Evolutionary conservation across 2,888 invertebrate species (phyloP), one percentile per base, ranked within the genome.

Genomic region (Conistra vaccinii): DNA sequence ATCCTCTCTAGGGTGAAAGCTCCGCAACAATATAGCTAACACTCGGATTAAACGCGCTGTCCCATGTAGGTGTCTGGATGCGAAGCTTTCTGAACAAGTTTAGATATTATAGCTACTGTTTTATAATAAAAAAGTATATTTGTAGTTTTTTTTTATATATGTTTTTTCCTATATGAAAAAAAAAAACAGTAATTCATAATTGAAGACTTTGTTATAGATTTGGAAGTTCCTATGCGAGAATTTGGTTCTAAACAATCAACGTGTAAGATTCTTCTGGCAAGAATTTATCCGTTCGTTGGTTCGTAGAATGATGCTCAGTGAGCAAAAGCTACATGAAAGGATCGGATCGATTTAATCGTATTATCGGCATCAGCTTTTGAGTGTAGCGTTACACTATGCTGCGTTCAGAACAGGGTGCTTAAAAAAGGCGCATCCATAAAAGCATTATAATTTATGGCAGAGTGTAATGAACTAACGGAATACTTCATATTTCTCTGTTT

Each of bases 1-100:
- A 45, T 76, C 32, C 29, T n/a, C 42, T 65, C 72, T 57, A 68
- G 63, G 42, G 62, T n/a, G 60, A 69, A 68, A 68, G 23, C 12
- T 58, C 45, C 76, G 76, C 76, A 73, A 85, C 87, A 77, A 85
- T 87, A 82, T 48, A 48, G 20, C 6, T 85, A 85, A 69, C 72
- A 72, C 51, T 70, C 23, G 63, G 74, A 82, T 78, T 85, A 72
- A 61, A 65, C 32, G 10, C 55, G 55, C n/a, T n/a, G 58, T 55
- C 55, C 67, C 67, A 29, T 32, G 55, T 20, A 39, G 70, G 20
- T 2, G 17, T 17, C n/a, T 26, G 48, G 23, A 35, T 29, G 69
- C 35, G 62, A 57, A 14, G 57, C 53, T 35, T 35, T 58, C 12
- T 14, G 29, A 20, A 14, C 48, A 32, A 55, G 26, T 45, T 63